Conservation (phyloP, 2,888 invertebrate genomes). For the Caenorhabditis macrosperma region DNA sequence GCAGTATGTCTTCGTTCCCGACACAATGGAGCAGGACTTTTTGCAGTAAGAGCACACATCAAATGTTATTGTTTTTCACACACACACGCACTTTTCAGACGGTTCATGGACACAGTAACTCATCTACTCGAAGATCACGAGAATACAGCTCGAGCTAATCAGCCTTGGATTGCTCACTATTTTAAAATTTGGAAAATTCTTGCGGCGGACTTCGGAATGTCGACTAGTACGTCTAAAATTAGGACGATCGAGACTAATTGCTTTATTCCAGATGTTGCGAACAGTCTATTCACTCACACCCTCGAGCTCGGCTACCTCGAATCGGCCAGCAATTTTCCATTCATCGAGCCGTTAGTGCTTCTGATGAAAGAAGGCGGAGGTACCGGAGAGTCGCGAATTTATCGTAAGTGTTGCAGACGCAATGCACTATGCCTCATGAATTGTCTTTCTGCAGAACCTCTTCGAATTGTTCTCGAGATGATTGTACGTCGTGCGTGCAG, state of each 20-base stretch:
- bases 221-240: not conserved
- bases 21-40: slow-evolving; percentile 29
- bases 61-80: too few species aligned
- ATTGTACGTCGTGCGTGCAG: slow-evolving; percentile 5
- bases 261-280: slow-evolving; percentile 55
- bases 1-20: slow-evolving; percentile 22
- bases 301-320: slow-evolving; percentile 54
- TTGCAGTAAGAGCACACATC: not conserved
- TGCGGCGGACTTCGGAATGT: slow-evolving; percentile 15
- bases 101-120: slow-evolving; percentile 45
- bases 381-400: not conserved
- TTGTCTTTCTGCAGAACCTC: slow-evolving; percentile 3
- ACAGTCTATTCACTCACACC: slow-evolving; percentile 58
- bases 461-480: slow-evolving; percentile 8
- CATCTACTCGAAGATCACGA: slow-evolving; percentile 54
- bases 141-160: slow-evolving; percentile 11
- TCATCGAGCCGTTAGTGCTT: slow-evolving; percentile 66
- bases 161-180: slow-evolving; percentile 21
- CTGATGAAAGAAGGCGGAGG: slow-evolving; percentile 18
- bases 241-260: not conserved
- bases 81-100: not conserved
- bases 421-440: not conserved
- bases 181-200: slow-evolving; percentile 27
- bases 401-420: not conserved
- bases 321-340: slow-evolving; percentile 59